These are phyloP conservation scores for Cheiracanthium punctorium DNA, from an alignment of 2,888 invertebrate species.

Conservation along the genomic window DNA sequence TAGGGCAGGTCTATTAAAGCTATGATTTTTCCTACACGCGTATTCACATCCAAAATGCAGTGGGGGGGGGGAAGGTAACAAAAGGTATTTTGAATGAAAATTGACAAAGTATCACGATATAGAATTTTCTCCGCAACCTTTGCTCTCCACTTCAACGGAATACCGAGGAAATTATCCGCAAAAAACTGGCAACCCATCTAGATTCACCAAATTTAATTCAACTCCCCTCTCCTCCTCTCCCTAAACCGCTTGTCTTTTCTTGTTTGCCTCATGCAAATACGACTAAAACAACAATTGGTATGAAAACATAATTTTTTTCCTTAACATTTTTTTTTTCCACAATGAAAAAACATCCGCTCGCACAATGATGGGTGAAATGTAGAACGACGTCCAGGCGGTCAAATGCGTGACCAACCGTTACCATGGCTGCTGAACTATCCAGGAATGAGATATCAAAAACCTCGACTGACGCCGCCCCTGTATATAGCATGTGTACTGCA, in stretches of 20 bases:
- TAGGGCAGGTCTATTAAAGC: no score
- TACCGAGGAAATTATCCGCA: background rate
- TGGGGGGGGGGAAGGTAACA: background rate
- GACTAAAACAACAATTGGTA: background rate
- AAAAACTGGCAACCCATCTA: background rate
- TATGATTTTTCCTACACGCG: no score
- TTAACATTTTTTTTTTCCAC: no score
- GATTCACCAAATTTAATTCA: background rate
- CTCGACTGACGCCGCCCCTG: slow-evolving; percentile 12
- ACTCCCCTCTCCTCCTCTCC: no score
- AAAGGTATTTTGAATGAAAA: background rate
- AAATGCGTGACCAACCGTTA: slow-evolving; percentile 49
- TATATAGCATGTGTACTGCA: no score
- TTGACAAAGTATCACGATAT: background rate
- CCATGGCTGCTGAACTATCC: slow-evolving; percentile 21
- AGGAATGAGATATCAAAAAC: slow-evolving; percentile 25
- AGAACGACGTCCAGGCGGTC: slow-evolving; percentile 22
- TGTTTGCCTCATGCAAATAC: background rate
- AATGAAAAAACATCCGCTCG: background rate
- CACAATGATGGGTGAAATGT: slow-evolving; percentile 8
- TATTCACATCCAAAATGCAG: no score
- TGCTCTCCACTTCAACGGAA: background rate
- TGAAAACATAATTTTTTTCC: no score
- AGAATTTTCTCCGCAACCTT: background rate
- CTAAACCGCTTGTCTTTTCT: background rate